Percentiles rank a stretch among this genome's conserved stretches.
Evolutionary conservation across 2,113 vertebrate genomes (phyloP).

Genomic region (Danio rerio): GRCz12tu NC_133190.1:36578501-36579000

Average conservation of each 20-base stretch:
- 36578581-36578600: neutral
- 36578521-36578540: neutral
- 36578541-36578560: neutral
- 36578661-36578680: neutral
- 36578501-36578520: conserved; percentile 59
- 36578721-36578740: neutral
- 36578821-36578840: neutral
- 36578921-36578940: too few species aligned
- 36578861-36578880: neutral
- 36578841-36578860: neutral
- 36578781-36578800: neutral
- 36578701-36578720: neutral
- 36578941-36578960: too few species aligned
- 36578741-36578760: neutral
- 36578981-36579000: too few species aligned
- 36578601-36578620: neutral
- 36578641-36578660: neutral
- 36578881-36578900: neutral
- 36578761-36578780: neutral
- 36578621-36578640: neutral
- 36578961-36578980: too few species aligned
- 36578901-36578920: too few species aligned
- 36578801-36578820: neutral
- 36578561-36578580: neutral
- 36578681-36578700: neutral